A percentile compares a stretch with the other conserved stretches of the same genome.
Conservation (phyloP, 2,797 vertebrate genomes). For the Varecia variegata region DNA sequence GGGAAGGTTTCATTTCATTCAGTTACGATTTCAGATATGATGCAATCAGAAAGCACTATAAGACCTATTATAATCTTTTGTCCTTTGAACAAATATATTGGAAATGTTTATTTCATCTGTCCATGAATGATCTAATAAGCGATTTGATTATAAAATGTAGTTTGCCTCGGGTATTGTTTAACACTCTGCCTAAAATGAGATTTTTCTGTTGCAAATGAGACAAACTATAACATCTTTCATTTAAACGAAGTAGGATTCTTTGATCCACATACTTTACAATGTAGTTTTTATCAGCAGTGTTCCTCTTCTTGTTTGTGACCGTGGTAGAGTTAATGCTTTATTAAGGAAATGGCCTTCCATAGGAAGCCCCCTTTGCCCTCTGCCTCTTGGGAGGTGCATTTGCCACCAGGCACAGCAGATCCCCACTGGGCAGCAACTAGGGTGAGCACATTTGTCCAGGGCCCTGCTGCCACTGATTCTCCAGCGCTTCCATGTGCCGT, state of each 20-base stretch:
- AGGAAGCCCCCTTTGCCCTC: neutral
- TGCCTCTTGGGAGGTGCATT: neutral
- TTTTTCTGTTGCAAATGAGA: neutral
- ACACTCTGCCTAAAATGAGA: neutral
- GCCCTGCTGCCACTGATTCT: neutral
- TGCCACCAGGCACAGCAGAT: neutral
- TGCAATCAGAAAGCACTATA: neutral
- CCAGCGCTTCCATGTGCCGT: rapidly evolving
- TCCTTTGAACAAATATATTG: conserved; percentile 16
- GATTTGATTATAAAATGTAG: conserved; percentile 5
- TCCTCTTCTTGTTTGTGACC: neutral
- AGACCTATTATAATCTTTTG: neutral
- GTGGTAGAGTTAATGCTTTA: neutral
- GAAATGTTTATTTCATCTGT: conserved; percentile 22
- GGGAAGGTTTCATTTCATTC: neutral
- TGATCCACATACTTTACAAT: neutral
- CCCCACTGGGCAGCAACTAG: neutral
- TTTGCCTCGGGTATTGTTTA: neutral
- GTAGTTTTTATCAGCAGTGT: neutral
- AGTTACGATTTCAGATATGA: neutral
- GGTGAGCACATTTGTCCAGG: no score
- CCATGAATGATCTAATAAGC: neutral
- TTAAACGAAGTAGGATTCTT: neutral
- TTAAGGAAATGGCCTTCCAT: neutral
- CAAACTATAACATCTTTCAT: neutral